phyloP scores from a whole-genome alignment of 2,888 invertebrate genomes.

The Chrysodeixis includens region DNA sequence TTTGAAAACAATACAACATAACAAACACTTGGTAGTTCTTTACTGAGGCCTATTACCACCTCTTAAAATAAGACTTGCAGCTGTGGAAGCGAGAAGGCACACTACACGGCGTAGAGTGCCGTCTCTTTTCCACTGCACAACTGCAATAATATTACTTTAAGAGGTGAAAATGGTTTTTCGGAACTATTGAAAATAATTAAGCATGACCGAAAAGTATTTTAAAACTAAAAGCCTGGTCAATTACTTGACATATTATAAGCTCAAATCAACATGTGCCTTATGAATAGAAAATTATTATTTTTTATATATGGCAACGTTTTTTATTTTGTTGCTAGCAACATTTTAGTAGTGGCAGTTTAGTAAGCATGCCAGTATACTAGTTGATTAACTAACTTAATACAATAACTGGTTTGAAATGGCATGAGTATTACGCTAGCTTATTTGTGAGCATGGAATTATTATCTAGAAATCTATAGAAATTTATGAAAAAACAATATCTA shows the following conservation, averaged over 20 bases:
- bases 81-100: too few species aligned
- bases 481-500: too few species aligned
- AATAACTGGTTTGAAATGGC: conserved; percentile 64
- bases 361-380: conserved; percentile 70
- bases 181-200: too few species aligned
- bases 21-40: conserved; percentile 20
- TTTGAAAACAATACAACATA: conserved; percentile 20
- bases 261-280: background rate
- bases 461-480: conserved; percentile 18
- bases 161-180: too few species aligned
- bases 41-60: conserved; percentile 7
- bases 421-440: conserved; percentile 69
- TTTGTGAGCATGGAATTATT: conserved; percentile 69
- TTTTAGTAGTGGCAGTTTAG: conserved; percentile 64
- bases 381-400: conserved; percentile 66
- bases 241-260: background rate
- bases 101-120: too few species aligned
- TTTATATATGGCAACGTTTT: conserved; percentile 18
- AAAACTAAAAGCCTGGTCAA: conserved; percentile 16
- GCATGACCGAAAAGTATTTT: conserved; percentile 33
- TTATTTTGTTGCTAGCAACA: too few species aligned
- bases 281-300: background rate
- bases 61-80: too few species aligned
- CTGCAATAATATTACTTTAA: too few species aligned
- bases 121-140: too few species aligned